A percentile compares a stretch with the other conserved stretches of the same genome.
Conservation (phyloP, 2,113 vertebrate species). For the Scatophagus argus region DNA sequence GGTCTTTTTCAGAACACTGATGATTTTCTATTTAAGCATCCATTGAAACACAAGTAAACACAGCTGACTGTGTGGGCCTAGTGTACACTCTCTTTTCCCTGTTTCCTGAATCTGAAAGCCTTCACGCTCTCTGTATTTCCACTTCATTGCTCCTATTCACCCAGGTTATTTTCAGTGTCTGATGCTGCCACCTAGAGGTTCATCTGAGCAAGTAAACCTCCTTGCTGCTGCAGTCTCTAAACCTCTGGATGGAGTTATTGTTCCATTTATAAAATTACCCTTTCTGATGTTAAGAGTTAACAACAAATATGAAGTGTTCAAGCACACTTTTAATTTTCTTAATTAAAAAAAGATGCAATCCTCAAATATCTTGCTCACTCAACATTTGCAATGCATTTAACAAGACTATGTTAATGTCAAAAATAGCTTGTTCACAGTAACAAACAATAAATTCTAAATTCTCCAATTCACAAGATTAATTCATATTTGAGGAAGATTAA, state of each 20-base stretch:
- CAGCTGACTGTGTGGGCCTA: not conserved
- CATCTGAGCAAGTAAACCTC: not conserved
- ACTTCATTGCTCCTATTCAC: not conserved
- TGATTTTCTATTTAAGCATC: not conserved
- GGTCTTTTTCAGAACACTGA: not conserved
- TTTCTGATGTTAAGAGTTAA: not conserved
- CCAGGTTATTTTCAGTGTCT: conserved; percentile 8
- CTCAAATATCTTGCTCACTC: not conserved
- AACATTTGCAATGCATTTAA: not conserved
- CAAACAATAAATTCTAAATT: not conserved
- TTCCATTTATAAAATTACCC: conserved; percentile 29
- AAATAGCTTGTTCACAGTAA: not conserved
- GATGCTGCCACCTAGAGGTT: conserved; percentile 75
- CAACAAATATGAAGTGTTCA: not conserved
- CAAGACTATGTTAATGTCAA: conserved; percentile 1
- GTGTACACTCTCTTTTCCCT: not conserved
- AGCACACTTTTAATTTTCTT: not conserved
- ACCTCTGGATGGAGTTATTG: conserved; percentile 76
- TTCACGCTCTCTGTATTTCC: not conserved
- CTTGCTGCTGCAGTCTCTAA: conserved; percentile 11
- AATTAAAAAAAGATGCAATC: not conserved
- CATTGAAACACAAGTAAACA: not conserved
- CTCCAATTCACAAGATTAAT: not conserved
- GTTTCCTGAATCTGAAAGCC: not conserved
- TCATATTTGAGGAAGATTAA: not conserved